phyloP scores from a whole-genome alignment of 2,113 vertebrate species.

The Myocastor coypus region DNA sequence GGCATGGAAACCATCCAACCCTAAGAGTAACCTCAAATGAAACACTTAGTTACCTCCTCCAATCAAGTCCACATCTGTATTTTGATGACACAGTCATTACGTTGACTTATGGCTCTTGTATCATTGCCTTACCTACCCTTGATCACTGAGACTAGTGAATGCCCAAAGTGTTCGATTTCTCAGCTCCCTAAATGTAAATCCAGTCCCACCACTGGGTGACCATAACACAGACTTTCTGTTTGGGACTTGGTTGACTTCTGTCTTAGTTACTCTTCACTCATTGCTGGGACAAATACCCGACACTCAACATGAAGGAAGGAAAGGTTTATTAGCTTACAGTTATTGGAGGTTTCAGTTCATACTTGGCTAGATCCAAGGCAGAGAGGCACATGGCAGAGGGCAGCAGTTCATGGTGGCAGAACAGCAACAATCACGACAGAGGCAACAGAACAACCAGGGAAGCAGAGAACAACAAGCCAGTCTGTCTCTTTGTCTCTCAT shows the following conservation, averaged over 20 bases:
- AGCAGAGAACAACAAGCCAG: no score
- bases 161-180: slow-evolving; percentile 21
- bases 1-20: neutral
- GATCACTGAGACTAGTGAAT: slow-evolving; percentile 26
- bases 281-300: no score
- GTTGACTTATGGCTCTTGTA: neutral
- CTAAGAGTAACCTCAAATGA: neutral
- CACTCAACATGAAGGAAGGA: no score
- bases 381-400: no score
- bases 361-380: no score
- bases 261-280: no score
- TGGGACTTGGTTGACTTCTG: neutral
- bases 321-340: no score
- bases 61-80: neutral
- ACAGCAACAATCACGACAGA: no score
- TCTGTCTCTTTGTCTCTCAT: no score
- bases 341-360: no score
- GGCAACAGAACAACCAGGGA: no score
- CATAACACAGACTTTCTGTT: neutral
- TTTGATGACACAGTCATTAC: neutral
- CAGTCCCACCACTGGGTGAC: neutral
- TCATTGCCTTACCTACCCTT: neutral
- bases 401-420: no score
- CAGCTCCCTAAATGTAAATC: slow-evolving; percentile 34
- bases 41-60: neutral